Percentiles rank a stretch among this genome's conserved stretches.
These are phyloP conservation scores for Tupiocoris notatus DNA, from an alignment of 2,888 invertebrate genomes.

Conservation along the genomic window DNA sequence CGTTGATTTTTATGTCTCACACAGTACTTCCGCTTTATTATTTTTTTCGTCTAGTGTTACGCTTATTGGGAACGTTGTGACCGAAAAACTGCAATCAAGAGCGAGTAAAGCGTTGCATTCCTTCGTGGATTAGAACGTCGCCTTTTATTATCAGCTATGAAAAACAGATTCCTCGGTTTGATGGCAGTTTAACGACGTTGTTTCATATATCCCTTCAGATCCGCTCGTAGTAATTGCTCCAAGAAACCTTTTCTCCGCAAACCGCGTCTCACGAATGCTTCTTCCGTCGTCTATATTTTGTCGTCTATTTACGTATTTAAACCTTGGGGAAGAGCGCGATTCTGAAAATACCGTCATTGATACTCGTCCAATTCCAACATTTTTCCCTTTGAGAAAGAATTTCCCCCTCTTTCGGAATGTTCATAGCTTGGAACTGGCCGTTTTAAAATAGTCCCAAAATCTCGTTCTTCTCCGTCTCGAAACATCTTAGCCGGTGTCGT, in stretches of 20 bases:
- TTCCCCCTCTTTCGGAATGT: not conserved
- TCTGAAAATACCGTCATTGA: not conserved
- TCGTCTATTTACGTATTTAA: not conserved
- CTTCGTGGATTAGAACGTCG: too few species aligned
- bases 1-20: too few species aligned
- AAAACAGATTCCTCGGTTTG: too few species aligned
- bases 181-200: too few species aligned
- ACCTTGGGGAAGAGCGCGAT: not conserved
- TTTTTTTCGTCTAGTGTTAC: slow-evolving; percentile 20
- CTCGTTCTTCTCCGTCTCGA: not conserved
- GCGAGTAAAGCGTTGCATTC: too few species aligned
- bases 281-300: not conserved
- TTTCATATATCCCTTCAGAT: too few species aligned
- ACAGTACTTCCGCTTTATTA: slow-evolving; percentile 8
- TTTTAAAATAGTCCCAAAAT: not conserved
- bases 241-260: not conserved
- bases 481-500: not conserved
- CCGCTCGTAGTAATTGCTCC: not conserved
- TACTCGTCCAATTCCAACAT: not conserved
- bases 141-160: too few species aligned
- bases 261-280: not conserved
- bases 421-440: not conserved
- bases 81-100: too few species aligned
- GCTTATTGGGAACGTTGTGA: not conserved
- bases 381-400: not conserved